Evolutionary conservation across 2,888 invertebrate genomes (phyloP).

Genomic region (Exephanes ischioxanthus): DNA sequence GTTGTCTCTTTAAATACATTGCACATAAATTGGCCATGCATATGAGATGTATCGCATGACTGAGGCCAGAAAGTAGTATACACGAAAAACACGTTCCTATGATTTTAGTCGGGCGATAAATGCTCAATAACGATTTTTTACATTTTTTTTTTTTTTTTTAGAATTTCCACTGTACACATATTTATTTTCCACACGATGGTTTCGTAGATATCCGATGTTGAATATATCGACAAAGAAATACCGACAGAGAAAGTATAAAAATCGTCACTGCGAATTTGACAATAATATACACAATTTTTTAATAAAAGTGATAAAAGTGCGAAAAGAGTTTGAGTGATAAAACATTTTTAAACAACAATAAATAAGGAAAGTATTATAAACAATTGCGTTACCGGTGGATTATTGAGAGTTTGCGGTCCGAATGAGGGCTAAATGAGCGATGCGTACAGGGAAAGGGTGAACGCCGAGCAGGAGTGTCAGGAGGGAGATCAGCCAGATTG

Average conservation of each 20-base stretch:
- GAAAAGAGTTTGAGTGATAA: background rate
- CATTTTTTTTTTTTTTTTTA: background rate
- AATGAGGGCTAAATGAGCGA: constrained; percentile 82
- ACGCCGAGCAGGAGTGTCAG: constrained; percentile 78
- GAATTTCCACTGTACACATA: background rate
- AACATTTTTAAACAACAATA: background rate
- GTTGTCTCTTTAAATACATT: background rate
- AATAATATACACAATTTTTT: background rate
- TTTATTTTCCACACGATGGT: background rate
- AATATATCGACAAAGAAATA: background rate
- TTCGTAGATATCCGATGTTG: constrained; percentile 11
- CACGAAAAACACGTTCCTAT: background rate
- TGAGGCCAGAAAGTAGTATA: background rate
- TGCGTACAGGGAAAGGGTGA: constrained; percentile 80
- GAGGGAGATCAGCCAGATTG: constrained; percentile 68
- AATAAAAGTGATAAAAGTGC: background rate
- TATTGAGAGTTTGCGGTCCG: constrained; percentile 55
- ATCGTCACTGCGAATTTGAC: constrained; percentile 15
- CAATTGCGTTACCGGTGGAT: constrained; percentile 10
- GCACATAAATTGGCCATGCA: background rate
- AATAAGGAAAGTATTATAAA: background rate
- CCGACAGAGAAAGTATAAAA: constrained; percentile 13
- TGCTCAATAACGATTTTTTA: background rate
- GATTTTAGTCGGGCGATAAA: background rate
- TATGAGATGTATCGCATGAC: background rate